Evolutionary conservation across 2,888 invertebrate genomes (phyloP), one percentile per base, ranked within the genome.

Genomic region (Drosophila aldrichi): DNA sequence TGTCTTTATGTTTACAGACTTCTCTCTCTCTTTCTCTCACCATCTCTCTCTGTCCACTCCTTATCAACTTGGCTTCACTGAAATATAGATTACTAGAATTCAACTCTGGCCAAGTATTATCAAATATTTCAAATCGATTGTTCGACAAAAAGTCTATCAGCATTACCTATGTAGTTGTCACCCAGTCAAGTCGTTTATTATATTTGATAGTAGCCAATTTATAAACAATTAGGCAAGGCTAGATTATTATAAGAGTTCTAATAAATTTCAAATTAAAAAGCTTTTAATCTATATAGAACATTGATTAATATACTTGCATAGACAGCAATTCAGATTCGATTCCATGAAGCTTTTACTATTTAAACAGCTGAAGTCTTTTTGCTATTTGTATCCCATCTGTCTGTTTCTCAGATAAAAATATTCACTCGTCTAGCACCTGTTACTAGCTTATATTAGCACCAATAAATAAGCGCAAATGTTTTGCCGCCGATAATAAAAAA

Each of bases 111-210:
- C 25, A 38, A 41, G n/a, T 56, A 16, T 57, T 60, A 57, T 64
- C 48, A 54, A 22, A n/a, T 25, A 51, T 44, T 44, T 48, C 4
- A 51, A 43, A 44, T 32, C 8, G 29, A 9, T 34, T 6, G 18
- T 10, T 18, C 25, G 18, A 10, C 25, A 48, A 43, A 43, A 14
- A 29, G 61, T 74, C 61, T 61, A 54, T 5, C 29, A n/a, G 2
- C 29, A 12, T 58, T 44, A 59, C 40, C 34, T 7, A n/a, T n/a
- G n/a, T n/a, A 57, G 34, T 14, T 70, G 59, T 75, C 36, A 49
- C 16, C 14, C 34, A 22, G 52, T 61, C 10, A 52, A 56, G 51
- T 34, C 16, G 2, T 59, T 55, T 20, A 36, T 49, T 67, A 59
- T 60, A 38, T 46, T 32, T 29, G 34, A 59, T 56, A 52, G 51